Conservation (phyloP, 2,797 vertebrate genomes). For the Halcyon chelicuti region DNA sequence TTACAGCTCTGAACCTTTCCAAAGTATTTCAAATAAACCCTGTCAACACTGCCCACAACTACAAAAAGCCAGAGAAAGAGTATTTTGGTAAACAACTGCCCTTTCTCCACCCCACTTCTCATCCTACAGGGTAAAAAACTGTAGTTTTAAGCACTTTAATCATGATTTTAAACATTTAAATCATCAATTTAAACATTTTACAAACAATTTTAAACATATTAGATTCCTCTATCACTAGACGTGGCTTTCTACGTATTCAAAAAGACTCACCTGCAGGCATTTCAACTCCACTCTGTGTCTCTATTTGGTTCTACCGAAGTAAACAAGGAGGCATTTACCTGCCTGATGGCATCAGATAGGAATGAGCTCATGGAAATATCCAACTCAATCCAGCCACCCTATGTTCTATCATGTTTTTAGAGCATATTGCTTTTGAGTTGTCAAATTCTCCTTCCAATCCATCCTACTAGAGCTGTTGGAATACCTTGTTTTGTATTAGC, state of each 20-base stretch:
- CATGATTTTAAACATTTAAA: not conserved
- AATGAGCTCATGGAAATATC: not conserved
- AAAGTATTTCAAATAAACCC: not conserved
- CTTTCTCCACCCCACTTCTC: not conserved
- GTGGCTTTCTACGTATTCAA: not conserved
- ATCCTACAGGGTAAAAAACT: not conserved
- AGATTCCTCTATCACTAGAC: not conserved
- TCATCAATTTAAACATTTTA: not conserved
- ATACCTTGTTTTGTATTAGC: slow-evolving; percentile 81
- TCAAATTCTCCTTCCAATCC: not conserved
- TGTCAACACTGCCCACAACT: not conserved
- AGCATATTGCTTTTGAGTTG: not conserved
- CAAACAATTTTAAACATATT: not conserved
- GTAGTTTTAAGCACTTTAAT: not conserved
- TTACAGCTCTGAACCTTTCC: not conserved
- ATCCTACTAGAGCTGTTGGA: not conserved
- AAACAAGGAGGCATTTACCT: not conserved
- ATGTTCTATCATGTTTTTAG: accelerated
- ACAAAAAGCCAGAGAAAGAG: accelerated
- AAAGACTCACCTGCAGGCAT: not conserved
- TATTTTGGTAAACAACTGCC: not conserved
- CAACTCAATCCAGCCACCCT: not conserved
- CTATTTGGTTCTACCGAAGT: not conserved
- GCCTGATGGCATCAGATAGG: accelerated
- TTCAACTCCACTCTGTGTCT: not conserved